phyloP scores from a whole-genome alignment of 1,140 invertebrate species.

The Pseudomyrmex pallidus region DNA sequence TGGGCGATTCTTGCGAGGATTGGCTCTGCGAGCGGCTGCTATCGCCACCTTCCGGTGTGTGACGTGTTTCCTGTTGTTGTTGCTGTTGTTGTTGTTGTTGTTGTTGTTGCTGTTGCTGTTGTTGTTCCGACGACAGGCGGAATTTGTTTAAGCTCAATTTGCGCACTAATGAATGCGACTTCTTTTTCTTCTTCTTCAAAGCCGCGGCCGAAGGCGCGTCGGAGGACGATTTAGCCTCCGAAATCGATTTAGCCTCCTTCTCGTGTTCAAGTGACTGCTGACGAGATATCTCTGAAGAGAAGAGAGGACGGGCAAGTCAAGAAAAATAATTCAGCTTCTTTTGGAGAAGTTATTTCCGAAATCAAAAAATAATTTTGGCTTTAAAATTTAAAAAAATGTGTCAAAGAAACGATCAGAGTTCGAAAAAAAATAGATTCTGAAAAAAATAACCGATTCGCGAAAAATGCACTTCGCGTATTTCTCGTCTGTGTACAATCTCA shows the following conservation, averaged over 20 bases:
- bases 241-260: neutral
- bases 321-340: neutral
- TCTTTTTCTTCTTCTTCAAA: constrained; percentile 79
- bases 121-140: constrained; percentile 76
- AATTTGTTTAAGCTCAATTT: constrained; percentile 81
- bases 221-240: neutral
- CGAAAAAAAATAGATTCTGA: neutral
- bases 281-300: constrained; percentile 46
- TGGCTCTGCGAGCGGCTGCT: constrained; percentile 79
- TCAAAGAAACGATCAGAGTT: neutral
- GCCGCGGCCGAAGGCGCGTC: constrained; percentile 53
- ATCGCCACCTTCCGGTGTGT: constrained; percentile 80
- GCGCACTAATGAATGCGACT: constrained; percentile 77
- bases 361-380: neutral
- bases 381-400: neutral
- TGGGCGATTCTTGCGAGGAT: constrained; percentile 80
- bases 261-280: constrained; percentile 52
- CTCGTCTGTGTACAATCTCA: neutral
- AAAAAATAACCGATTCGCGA: neutral
- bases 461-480: neutral
- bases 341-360: neutral
- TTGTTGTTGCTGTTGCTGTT: too few relatives aligned
- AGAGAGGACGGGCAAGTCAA: constrained; percentile 39
- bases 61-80: constrained; percentile 67
- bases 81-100: too few relatives aligned